phyloP scores from a whole-genome alignment of 92 coral and sea anemone species.

The Zoanthus sociatus region DNA sequence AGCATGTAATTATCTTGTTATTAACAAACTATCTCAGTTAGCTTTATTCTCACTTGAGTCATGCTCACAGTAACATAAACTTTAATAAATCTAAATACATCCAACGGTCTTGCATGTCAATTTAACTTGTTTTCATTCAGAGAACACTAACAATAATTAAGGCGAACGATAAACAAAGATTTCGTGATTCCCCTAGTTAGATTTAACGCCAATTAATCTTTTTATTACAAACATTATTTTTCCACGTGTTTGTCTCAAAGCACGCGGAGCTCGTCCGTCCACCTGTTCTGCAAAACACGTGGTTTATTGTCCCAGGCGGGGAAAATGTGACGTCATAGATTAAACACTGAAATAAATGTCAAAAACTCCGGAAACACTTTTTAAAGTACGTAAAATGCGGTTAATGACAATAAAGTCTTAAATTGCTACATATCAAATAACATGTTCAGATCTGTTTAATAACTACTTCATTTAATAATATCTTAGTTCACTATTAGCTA shows the following conservation, averaged over 20 bases:
- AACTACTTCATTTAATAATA: not conserved
- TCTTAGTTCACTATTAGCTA: not conserved
- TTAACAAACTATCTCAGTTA: too few relatives aligned
- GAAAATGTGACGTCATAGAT: not conserved
- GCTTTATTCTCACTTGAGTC: not conserved
- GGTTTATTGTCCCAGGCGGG: constrained; percentile 40
- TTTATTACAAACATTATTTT: not conserved
- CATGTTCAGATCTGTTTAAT: not conserved
- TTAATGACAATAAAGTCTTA: not conserved
- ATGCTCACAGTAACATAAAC: not conserved
- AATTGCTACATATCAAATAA: not conserved
- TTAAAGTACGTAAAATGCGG: not conserved
- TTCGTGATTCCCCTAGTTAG: constrained; percentile 9
- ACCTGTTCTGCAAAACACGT: constrained; percentile 22
- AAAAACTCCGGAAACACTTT: constrained; percentile 21
- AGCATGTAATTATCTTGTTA: too few relatives aligned
- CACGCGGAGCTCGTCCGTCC: constrained; percentile 21
- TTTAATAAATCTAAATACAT: not conserved
- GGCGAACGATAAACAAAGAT: constrained; percentile 7
- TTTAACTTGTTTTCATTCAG: not conserved
- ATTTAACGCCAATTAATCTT: constrained; percentile 16
- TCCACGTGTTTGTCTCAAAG: constrained; percentile 18
- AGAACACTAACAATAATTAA: not conserved
- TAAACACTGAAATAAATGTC: constrained; percentile 7
- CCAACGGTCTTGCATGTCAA: not conserved